Percentiles rank a stretch among this genome's conserved stretches.
Conservation (phyloP, 2,888 invertebrate species). For the Acrobasis repandana region DNA sequence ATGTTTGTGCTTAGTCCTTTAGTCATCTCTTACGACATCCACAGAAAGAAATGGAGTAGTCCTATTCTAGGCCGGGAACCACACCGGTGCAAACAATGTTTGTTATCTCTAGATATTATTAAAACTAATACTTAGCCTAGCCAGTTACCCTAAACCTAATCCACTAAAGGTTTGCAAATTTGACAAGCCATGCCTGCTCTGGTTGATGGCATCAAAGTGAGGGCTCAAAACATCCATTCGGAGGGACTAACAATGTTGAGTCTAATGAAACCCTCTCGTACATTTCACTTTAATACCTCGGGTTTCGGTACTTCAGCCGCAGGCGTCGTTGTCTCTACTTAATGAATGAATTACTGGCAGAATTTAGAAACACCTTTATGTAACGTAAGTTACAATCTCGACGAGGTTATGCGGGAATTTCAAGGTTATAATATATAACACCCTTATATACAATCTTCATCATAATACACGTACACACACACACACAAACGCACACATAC, state of each 20-base stretch:
- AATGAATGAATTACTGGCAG: slow-evolving; percentile 43
- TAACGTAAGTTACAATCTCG: slow-evolving; percentile 20
- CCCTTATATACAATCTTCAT: no score
- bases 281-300: slow-evolving; percentile 43
- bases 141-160: background rate
- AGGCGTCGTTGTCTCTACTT: slow-evolving; percentile 36
- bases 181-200: slow-evolving; percentile 10
- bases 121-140: background rate
- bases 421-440: background rate
- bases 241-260: slow-evolving; percentile 37
- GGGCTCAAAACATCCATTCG: slow-evolving; percentile 44
- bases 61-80: no score
- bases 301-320: slow-evolving; percentile 33
- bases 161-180: slow-evolving; percentile 31
- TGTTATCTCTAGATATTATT: background rate
- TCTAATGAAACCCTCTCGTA: slow-evolving; percentile 39
- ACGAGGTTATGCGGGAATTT: slow-evolving; percentile 11
- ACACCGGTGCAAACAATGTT: background rate
- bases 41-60: no score
- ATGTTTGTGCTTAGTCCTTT: no score
- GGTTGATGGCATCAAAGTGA: slow-evolving; percentile 38
- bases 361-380: slow-evolving; percentile 26
- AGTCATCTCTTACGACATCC: no score
- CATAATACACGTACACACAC: no score
- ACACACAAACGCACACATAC: no score